These are phyloP conservation scores for Gymnoscelis rufifasciata DNA, from an alignment of 2,888 invertebrate species.

Conservation along the genomic window DNA sequence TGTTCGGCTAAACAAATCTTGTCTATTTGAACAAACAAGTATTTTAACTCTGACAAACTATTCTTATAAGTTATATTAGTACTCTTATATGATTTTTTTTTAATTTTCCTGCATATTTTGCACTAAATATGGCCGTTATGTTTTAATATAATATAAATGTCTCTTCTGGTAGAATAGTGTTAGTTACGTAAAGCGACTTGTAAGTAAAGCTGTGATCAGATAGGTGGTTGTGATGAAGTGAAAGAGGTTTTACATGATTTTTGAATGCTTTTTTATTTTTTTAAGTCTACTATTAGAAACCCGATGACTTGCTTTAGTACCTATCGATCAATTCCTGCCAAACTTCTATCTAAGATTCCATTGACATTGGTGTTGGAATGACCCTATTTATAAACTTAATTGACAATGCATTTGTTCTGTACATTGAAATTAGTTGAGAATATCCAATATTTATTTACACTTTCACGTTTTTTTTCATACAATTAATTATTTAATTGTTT, in stretches of 20 bases:
- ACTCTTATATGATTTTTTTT: no score
- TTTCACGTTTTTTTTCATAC: not conserved
- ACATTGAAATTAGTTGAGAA: no score
- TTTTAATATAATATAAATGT: not conserved
- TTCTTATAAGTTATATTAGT: no score
- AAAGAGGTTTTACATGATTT: conserved; percentile 52
- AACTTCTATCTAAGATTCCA: not conserved
- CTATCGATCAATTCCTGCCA: conserved; percentile 20
- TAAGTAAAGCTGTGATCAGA: conserved; percentile 73
- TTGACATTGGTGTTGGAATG: not conserved
- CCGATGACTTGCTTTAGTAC: conserved; percentile 21
- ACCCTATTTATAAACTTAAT: no score
- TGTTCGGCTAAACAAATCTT: no score
- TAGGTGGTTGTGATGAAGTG: conserved; percentile 70
- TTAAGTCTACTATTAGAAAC: conserved; percentile 37
- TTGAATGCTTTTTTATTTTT: conserved; percentile 50
- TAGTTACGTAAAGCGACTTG: conserved; percentile 38
- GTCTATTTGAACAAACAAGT: no score
- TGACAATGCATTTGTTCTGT: no score
- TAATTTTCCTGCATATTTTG: no score
- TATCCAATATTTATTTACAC: no score
- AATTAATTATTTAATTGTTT: not conserved
- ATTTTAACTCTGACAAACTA: no score
- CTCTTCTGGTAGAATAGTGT: conserved; percentile 15
- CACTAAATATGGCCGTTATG: not conserved